A percentile compares a stretch with the other conserved stretches of the same genome.
Evolutionary conservation across 2,797 vertebrate genomes (phyloP).

Genomic region (Kryptopterus vitreolus): DNA sequence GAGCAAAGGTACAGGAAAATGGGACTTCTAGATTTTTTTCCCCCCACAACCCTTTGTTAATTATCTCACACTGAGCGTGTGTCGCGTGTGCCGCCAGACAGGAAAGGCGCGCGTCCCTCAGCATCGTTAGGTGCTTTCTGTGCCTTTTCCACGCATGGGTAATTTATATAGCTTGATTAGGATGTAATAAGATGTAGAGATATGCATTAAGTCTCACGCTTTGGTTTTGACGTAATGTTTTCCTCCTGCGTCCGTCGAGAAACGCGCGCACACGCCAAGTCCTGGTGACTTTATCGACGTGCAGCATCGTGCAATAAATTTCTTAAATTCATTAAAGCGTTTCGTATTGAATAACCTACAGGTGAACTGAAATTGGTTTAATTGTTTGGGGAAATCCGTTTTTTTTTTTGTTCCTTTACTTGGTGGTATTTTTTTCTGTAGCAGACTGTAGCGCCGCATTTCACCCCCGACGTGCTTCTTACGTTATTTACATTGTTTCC

Average conservation of each 20-base stretch:
- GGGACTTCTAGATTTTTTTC: constrained; percentile 19
- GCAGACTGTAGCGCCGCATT: constrained; percentile 38
- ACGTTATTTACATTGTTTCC: constrained; percentile 22
- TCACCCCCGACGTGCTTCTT: constrained; percentile 39
- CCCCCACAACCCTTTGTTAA: background rate
- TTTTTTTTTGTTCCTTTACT: background rate
- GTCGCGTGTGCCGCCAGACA: constrained; percentile 53
- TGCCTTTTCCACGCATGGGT: background rate
- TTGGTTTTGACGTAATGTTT: constrained; percentile 26
- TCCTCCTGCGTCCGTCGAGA: constrained; percentile 4
- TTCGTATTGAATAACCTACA: background rate
- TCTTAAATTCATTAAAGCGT: background rate
- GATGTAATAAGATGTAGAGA: background rate
- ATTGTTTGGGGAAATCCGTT: background rate
- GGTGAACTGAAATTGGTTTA: background rate
- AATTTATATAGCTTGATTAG: no score
- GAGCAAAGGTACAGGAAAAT: constrained; percentile 86
- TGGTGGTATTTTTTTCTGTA: background rate
- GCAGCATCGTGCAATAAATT: background rate
- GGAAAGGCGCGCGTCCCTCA: constrained; percentile 53
- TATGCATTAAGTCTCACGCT: background rate
- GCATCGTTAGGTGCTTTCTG: background rate
- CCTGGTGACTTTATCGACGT: constrained; percentile 22
- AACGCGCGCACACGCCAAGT: constrained; percentile 7
- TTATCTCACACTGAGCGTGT: background rate